Base-by-base conservation (phyloP, 2,888 invertebrate species). In the Disparrhopalites patrizii region DNA sequence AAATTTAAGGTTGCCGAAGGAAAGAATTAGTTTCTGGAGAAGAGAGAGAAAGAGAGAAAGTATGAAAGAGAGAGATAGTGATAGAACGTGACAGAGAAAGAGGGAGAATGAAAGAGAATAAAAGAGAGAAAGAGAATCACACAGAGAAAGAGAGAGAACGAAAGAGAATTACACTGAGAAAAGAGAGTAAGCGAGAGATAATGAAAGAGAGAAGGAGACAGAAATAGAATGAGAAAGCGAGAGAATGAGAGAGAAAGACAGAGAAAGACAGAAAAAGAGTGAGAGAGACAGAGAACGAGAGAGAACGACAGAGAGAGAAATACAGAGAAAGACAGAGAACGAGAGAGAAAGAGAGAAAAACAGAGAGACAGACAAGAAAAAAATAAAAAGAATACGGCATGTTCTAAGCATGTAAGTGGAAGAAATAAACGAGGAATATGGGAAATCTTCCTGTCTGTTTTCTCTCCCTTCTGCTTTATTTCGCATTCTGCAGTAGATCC, bases 341-440 rank as follows among this genome's bases (percentile, higher is more conserved):
- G 36, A 36, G 36, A 36, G 8, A 36, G 36, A 7, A 36, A 36
- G 7, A 15, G 36, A 36, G 36, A 36, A 36, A n/a, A 36, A 36
- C 15, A 36, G 15, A 36, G 36, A 36, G 15, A 36, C 7, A 15
- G 15, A 36, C 36, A 7, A 10, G 15, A 36, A 36, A 36, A 10
- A 7, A 36, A 7, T 36, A 36, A 36, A 36, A 36, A 15, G 7
- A 36, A 15, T 36, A 15, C 15, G 36, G 7, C 7, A 10, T 10
- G 43, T 18, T 4, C 43, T 5, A 43, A 5, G n/a, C 15, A 43
- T 5, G 8, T 5, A 43, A 68, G 43, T 23, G 30, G 38, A 18
- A 43, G 54, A 62, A 54, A 62, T 62, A 62, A 62, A 62, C 62
- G 62, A 62, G 62, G 52, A 55, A 38, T 52, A 55, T 62, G 62